These are phyloP conservation scores for Agapornis roseicollis DNA, from an alignment of 2,113 vertebrate species.

Conservation along the genomic window DNA sequence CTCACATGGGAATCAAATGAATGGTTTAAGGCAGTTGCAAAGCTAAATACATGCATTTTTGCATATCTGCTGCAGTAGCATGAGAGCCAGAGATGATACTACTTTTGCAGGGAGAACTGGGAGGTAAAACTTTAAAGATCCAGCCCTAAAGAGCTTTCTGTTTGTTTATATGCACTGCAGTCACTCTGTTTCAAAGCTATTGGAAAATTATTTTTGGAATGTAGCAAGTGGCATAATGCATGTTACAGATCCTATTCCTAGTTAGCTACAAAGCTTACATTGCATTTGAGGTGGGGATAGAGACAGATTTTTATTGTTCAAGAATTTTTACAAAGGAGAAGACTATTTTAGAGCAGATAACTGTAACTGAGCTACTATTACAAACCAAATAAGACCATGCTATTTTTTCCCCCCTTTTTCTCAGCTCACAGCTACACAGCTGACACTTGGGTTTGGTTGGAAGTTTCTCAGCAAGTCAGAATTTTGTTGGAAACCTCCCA, in stretches of 20 bases:
- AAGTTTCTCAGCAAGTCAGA: background rate
- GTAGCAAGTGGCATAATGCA: background rate
- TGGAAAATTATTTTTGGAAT: constrained; percentile 40
- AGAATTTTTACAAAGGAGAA: background rate
- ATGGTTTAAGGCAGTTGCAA: background rate
- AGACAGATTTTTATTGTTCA: background rate
- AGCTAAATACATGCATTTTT: background rate
- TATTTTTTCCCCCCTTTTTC: background rate
- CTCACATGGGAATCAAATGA: background rate
- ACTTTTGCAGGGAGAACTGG: background rate
- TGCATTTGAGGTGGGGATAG: background rate
- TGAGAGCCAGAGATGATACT: background rate
- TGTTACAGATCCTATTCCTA: background rate
- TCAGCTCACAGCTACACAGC: background rate
- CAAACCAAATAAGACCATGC: background rate
- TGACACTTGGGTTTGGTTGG: background rate
- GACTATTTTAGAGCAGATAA: background rate
- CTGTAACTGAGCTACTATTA: background rate
- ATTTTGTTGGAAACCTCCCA: background rate
- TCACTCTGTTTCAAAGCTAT: background rate
- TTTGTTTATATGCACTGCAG: background rate
- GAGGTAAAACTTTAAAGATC: background rate
- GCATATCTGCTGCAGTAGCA: background rate
- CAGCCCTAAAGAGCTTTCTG: background rate
- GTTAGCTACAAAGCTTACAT: background rate